Evolutionary conservation across 2,888 invertebrate species (phyloP).

Genomic region (Allophyes oxyacanthae): DNA sequence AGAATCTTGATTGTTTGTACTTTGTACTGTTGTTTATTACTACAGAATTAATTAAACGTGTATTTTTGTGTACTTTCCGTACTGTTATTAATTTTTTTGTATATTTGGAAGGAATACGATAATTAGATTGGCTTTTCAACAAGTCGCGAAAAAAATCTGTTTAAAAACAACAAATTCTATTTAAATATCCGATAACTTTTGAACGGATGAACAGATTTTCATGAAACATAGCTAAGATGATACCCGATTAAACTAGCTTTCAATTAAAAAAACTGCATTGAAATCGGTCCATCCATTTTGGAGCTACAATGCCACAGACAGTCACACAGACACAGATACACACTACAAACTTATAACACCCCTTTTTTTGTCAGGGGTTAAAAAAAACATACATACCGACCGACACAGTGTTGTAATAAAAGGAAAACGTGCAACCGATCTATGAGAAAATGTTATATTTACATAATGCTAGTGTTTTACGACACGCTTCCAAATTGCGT

Average conservation of each 20-base stretch:
- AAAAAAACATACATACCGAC: constrained; percentile 11
- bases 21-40: no score
- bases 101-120: background rate
- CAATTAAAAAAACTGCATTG: no score
- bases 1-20: constrained; percentile 12
- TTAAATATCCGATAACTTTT: no score
- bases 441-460: constrained; percentile 31
- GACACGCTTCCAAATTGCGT: constrained; percentile 26
- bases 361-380: no score
- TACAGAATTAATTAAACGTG: background rate
- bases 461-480: constrained; percentile 25
- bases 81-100: background rate
- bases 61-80: background rate
- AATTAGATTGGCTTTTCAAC: no score
- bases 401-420: constrained; percentile 15
- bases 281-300: no score
- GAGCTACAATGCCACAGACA: no score
- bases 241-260: no score
- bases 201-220: no score
- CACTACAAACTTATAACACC: no score
- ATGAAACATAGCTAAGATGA: no score
- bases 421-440: constrained; percentile 22
- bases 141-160: background rate
- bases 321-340: no score
- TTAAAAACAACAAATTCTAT: background rate